phyloP scores from a whole-genome alignment of 35 echinoderm and acorn worm genomes.

The Heliocidaris erythrogramma region DNA sequence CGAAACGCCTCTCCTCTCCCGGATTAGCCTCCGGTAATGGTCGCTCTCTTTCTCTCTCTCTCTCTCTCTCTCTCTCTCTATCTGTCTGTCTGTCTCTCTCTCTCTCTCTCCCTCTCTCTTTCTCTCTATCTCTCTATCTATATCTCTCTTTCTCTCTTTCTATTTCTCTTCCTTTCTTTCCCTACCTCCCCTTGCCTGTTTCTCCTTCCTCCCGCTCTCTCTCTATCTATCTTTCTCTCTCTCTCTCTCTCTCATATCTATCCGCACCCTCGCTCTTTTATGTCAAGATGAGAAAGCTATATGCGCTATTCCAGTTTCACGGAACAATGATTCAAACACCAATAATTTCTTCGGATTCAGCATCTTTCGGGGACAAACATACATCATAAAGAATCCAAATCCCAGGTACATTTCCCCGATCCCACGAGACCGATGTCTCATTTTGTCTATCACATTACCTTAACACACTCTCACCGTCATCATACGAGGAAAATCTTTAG shows the following conservation, averaged over 20 bases:
- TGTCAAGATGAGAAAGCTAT: neutral
- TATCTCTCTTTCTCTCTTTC: too few relatives aligned
- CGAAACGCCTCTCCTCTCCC: too few relatives aligned
- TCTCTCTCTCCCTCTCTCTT: too few relatives aligned
- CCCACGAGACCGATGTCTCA: neutral
- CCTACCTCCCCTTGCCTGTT: too few relatives aligned
- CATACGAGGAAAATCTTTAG: neutral
- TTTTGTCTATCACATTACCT: neutral
- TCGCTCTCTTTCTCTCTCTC: too few relatives aligned
- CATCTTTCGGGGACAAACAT: neutral
- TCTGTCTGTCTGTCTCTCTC: too few relatives aligned
- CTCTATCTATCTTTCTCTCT: too few relatives aligned
- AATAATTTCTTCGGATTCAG: constrained; percentile 2
- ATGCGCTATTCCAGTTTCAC: neutral
- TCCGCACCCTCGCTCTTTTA: neutral
- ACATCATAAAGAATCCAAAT: neutral
- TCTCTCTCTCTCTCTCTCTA: too few relatives aligned
- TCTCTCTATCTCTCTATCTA: too few relatives aligned
- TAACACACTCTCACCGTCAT: neutral
- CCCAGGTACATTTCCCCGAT: neutral
- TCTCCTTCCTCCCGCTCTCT: too few relatives aligned
- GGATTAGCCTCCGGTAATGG: too few relatives aligned
- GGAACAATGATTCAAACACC: neutral
- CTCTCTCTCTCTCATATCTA: neutral
- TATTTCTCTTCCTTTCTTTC: too few relatives aligned